Evolutionary conservation across 64 coral and sea anemone species (phyloP), one percentile per base, ranked within the genome.

Genomic region (Montipora cactus): DNA sequence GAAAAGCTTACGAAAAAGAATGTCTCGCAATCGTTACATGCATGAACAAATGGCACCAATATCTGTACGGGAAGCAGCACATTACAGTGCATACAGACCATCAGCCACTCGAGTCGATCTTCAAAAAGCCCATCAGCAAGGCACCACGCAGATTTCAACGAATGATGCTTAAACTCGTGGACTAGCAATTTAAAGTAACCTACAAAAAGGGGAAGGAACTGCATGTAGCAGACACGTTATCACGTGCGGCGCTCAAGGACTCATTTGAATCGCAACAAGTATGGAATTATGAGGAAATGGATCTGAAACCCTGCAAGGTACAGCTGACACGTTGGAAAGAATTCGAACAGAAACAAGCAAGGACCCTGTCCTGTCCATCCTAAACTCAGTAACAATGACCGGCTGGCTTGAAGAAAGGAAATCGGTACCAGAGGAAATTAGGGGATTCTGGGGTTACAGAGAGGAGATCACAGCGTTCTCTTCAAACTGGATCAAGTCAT

Each of bases 111-210:
- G 86, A 88, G 74, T 59, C 71, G 10, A 88, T 88, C 48, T 88
- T 88, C 74, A 76, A 75, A 88, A 88, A 88, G 74, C 37, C 70
- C 49, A 58, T 88, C 51, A 52, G 67, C 53, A 89, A 89, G 48
- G 87, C 87, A 61, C 87, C 74, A n/a, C 74, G 87, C 20, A 89
- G 87, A 76, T 77, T 89, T 50, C 87, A 89, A 21, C 46, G 73
- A 89, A 89, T 78, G 73, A 78, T 89, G 74, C 70, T 89, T 75
- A 61, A 89, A 64, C 4, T 64, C 59, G 4, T 64, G 59, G 72
- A 75, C 72, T 28, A 75, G 4, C 72, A 75, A 75, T 75, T 75
- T 75, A 75, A 75, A 75, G 72, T 75, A 75, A 75, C 18, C 72
- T 75, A 78, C 76, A 78, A 78, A 78, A 78, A 78, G 76, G 76